Evolutionary conservation across 2,888 invertebrate genomes (phyloP).

Genomic region (Leucozona laternaria): DNA sequence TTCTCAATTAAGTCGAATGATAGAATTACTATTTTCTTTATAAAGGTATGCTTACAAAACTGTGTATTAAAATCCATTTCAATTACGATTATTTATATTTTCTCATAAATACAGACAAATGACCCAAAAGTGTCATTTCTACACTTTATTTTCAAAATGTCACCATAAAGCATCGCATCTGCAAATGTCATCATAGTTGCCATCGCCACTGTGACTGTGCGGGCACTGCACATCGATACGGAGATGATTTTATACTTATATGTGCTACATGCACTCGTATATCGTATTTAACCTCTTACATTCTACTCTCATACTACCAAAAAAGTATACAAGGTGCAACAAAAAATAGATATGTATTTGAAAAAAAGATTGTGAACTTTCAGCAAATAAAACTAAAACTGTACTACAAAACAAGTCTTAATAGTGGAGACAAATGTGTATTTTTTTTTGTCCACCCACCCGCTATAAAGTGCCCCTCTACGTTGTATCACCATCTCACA

Average conservation of each 20-base stretch:
- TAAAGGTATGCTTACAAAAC: too few relatives aligned
- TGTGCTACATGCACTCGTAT: not conserved
- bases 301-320: not conserved
- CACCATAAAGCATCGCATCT: too few relatives aligned
- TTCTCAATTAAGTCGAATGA: too few relatives aligned
- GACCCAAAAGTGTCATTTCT: not conserved
- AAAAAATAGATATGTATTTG: constrained; percentile 27
- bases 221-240: constrained; percentile 9
- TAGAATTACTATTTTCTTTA: too few relatives aligned
- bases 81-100: too few relatives aligned
- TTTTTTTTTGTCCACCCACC: constrained; percentile 8
- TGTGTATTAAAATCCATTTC: too few relatives aligned
- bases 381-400: constrained; percentile 35
- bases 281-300: constrained; percentile 53
- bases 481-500: not conserved
- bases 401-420: constrained; percentile 20
- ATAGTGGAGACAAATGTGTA: constrained; percentile 23
- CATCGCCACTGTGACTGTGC: constrained; percentile 30
- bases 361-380: constrained; percentile 3
- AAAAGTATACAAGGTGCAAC: constrained; percentile 18
- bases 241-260: constrained; percentile 14
- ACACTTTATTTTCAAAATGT: too few relatives aligned
- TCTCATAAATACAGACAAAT: not conserved
- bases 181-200: constrained; percentile 49
- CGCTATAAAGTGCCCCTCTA: not conserved